Conservation (phyloP, 1,140 invertebrate genomes). For the Brachionus manjavacas region DNA sequence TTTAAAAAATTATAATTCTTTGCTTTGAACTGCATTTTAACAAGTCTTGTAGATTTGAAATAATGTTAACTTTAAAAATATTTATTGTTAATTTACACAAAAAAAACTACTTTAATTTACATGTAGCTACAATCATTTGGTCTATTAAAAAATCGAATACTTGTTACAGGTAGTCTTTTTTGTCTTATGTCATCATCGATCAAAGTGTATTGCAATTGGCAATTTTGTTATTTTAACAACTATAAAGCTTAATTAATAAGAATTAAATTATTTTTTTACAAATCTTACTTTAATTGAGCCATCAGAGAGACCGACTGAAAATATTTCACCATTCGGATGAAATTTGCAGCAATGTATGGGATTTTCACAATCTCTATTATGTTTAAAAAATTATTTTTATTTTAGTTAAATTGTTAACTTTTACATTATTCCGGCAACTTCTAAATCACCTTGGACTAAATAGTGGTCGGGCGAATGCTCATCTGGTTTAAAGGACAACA, state of each 20-base stretch:
- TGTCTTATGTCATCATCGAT: conserved; percentile 27
- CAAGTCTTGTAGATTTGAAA: not conserved
- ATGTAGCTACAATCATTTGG: conserved; percentile 4
- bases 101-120: not conserved
- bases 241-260: not conserved
- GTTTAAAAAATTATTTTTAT: not conserved
- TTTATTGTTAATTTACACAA: not conserved
- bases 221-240: not conserved
- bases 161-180: conserved; percentile 30
- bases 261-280: not conserved
- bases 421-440: conserved; percentile 3
- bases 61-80: not conserved
- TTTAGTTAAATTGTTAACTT: not conserved
- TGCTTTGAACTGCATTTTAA: too few relatives aligned
- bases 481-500: not conserved
- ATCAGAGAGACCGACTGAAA: conserved; percentile 7
- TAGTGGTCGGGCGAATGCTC: not conserved
- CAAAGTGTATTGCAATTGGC: conserved; percentile 11
- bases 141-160: conserved; percentile 4
- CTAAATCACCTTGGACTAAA: not conserved
- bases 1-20: not conserved
- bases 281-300: conserved; percentile 35
- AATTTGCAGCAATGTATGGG: conserved; percentile 30
- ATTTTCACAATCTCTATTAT: conserved; percentile 5
- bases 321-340: conserved; percentile 1